Base-by-base conservation (phyloP, 2,797 vertebrate genomes). In the Trachurus trachurus region DNA sequence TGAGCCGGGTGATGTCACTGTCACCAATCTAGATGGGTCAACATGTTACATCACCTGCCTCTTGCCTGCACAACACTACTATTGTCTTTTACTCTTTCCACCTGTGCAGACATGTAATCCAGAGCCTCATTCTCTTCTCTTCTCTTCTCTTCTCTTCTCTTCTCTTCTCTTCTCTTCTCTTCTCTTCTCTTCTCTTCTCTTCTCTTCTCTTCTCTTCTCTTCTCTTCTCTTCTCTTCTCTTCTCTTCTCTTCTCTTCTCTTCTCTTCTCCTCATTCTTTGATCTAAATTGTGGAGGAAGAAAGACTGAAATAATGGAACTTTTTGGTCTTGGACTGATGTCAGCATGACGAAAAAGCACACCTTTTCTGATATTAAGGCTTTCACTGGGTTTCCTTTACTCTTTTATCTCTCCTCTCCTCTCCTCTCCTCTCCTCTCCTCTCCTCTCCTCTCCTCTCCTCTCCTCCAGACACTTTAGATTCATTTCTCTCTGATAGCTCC, bases 401-500 rank as follows among this genome's bases (percentile, higher is more conserved):
- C 65, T 52, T 69, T 66, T 45, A 68, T 71, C 34, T 40, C 39
- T 42, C 40, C 12, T 42, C 40, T 26, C 26, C 26, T 26, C 26
- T 26, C 1, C 26, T 26, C 26, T 26, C 26, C 52, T 67, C 39
- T 11, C 26, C 19, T 9, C 6, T n/a, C n/a, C 34, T 40, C 39
- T 42, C 40, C 12, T 42, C 40, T 26, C 26, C 26, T 26, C 26
- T 26, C 1, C 26, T 26, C 26, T 26, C 26, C 52, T 67, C 39
- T 11, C 26, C 19, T 9, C 6, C 60, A 59, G 69, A 79, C 54
- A 71, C 64, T 76, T 79, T 63, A 75, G 69, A 80, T 84, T 76
- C 47, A 77, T 89, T 83, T 84, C 81, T 67, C 57, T 84, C 40
- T 78, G 81, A 86, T 87, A 76, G 74, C 77, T 90, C 78, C 59